phyloP scores from a whole-genome alignment of 2,797 vertebrate genomes.

The Sciaenops ocellatus region DNA sequence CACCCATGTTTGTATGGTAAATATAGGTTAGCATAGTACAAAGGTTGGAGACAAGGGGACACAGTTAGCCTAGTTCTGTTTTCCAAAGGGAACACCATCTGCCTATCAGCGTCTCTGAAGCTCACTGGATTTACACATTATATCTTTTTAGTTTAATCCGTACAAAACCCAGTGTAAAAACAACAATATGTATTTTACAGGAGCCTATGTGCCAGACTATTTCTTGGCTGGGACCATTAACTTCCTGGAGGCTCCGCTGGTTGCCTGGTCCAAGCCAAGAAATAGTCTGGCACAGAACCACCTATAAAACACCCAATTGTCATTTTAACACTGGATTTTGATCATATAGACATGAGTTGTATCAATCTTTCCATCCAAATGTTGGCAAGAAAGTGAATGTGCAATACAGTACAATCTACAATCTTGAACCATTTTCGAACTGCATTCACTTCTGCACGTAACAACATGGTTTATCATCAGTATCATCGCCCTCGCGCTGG shows the following conservation, averaged over 20 bases:
- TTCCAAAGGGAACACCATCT: not conserved
- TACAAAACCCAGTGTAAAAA: not conserved
- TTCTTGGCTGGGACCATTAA: conserved; percentile 23
- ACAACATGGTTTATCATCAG: conserved; percentile 18
- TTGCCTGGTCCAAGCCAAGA: conserved; percentile 24
- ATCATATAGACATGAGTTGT: not conserved
- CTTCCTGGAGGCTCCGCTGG: conserved; percentile 5
- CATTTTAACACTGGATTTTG: not conserved
- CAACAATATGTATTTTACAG: conserved; percentile 4
- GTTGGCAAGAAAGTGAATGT: not conserved
- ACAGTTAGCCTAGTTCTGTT: not conserved
- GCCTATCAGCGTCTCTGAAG: too few relatives aligned
- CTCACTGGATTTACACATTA: not conserved
- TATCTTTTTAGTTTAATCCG: not conserved
- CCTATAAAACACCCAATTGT: conserved; percentile 22
- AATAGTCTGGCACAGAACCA: conserved; percentile 17
- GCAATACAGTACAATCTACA: too few relatives aligned
- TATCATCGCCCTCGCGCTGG: conserved; percentile 7
- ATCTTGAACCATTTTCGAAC: too few relatives aligned
- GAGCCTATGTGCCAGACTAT: not conserved
- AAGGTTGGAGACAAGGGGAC: not conserved
- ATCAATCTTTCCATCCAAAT: not conserved
- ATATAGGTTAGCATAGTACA: not conserved
- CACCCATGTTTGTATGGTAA: not conserved
- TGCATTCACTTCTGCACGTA: not conserved